A percentile compares a stretch with the other conserved stretches of the same genome.
These are phyloP conservation scores for Vollenhovia emeryi DNA, from an alignment of 1,140 invertebrate genomes.

Conservation along the genomic window DNA sequence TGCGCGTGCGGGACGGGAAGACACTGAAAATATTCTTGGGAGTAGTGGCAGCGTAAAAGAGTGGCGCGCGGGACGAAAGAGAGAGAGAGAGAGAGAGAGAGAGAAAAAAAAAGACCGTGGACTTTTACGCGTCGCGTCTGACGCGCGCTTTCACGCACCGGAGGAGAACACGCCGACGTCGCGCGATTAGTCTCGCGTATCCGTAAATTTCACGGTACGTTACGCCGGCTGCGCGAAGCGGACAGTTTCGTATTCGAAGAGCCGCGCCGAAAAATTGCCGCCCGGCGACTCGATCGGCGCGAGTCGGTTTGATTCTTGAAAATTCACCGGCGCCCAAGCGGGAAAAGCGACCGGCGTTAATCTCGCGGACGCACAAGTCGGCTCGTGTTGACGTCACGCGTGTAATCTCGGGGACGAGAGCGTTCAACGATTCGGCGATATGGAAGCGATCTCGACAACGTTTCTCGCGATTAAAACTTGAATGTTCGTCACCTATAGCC, in stretches of 20 bases:
- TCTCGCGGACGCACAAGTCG: neutral
- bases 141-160: slow-evolving; percentile 54
- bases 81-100: no score
- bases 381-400: slow-evolving; percentile 7
- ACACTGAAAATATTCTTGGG: slow-evolving; percentile 31
- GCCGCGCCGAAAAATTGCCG: neutral
- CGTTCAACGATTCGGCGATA: neutral
- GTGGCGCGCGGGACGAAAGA: neutral
- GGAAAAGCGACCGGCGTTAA: neutral
- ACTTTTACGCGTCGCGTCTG: slow-evolving; percentile 35
- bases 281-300: neutral
- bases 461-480: neutral
- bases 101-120: neutral
- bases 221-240: slow-evolving; percentile 2
- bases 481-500: neutral
- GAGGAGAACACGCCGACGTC: neutral
- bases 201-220: slow-evolving; percentile 13
- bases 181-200: slow-evolving; percentile 34
- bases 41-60: slow-evolving; percentile 18
- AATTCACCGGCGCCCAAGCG: neutral
- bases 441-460: neutral
- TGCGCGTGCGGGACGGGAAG: slow-evolving; percentile 12
- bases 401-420: slow-evolving; percentile 7
- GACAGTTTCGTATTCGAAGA: neutral
- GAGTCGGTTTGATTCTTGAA: neutral